A percentile compares a stretch with the other conserved stretches of the same genome.
Conservation (phyloP, 92 coral and sea anemone species). For the Epizoanthus ramosus region DNA sequence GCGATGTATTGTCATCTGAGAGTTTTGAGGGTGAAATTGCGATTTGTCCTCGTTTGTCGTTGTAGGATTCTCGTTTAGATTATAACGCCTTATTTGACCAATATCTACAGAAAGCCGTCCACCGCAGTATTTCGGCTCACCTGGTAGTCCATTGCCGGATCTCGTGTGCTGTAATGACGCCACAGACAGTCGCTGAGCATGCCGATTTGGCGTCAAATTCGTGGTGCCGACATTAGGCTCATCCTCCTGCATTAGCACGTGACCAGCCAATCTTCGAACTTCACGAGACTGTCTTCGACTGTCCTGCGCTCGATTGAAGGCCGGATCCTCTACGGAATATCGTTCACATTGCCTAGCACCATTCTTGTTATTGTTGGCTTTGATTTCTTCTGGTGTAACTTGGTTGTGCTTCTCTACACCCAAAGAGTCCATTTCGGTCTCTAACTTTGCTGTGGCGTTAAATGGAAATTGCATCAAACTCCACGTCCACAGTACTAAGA, state of each 20-base stretch:
- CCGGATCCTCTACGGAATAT: slow-evolving; percentile 20
- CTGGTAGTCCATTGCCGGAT: background rate
- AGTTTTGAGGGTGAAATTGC: background rate
- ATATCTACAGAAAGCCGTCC: slow-evolving; percentile 2
- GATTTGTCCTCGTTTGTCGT: background rate
- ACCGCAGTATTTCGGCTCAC: background rate
- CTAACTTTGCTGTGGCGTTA: slow-evolving; percentile 86
- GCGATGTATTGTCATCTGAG: slow-evolving; percentile 13
- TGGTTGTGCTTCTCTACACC: slow-evolving; percentile 4
- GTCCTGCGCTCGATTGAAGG: slow-evolving; percentile 29
- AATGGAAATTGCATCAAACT: slow-evolving; percentile 95
- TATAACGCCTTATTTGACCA: background rate
- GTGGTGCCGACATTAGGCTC: background rate
- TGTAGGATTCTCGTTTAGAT: background rate
- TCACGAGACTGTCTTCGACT: slow-evolving; percentile 37
- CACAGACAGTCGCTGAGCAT: slow-evolving; percentile 20
- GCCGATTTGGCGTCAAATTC: background rate
- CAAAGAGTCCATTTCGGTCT: slow-evolving; percentile 43
- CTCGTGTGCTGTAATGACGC: slow-evolving; percentile 4
- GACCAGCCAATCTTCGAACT: slow-evolving; percentile 41
- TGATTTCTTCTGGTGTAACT: background rate
- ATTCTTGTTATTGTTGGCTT: background rate
- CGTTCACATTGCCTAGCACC: background rate
- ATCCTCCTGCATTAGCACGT: slow-evolving; percentile 28
- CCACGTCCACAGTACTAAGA: slow-evolving; percentile 90